phyloP scores from a whole-genome alignment of 2,113 vertebrate genomes.

The Prochilodus magdalenae region DNA sequence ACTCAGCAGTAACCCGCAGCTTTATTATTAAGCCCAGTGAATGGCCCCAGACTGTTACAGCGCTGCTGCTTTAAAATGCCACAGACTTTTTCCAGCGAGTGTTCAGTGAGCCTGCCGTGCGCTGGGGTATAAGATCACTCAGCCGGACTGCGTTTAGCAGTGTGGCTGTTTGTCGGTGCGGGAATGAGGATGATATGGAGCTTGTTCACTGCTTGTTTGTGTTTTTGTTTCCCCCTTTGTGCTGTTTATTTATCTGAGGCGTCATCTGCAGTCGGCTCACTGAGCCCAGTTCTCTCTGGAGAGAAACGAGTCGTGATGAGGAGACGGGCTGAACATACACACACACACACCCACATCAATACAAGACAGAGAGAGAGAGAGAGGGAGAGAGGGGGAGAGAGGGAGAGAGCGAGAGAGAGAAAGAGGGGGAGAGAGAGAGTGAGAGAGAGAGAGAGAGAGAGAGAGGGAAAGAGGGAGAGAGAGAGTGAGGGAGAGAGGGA shows the following conservation, averaged over 20 bases:
- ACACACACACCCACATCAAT: neutral
- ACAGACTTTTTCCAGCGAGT: conserved; percentile 3
- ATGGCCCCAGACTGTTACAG: neutral
- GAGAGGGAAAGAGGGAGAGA: neutral
- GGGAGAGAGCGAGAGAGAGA: neutral
- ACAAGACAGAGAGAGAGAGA: neutral
- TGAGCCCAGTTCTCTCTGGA: neutral
- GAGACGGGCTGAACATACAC: conserved; percentile 3
- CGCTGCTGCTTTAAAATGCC: neutral
- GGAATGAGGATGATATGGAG: conserved; percentile 24
- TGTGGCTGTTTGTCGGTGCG: neutral
- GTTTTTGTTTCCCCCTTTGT: neutral
- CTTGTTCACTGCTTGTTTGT: conserved; percentile 30
- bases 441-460: neutral
- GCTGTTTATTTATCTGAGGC: conserved; percentile 34
- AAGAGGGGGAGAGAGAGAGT: neutral
- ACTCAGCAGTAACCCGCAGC: too few relatives aligned
- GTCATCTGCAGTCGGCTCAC: conserved; percentile 25
- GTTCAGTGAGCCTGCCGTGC: neutral
- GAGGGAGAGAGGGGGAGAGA: neutral
- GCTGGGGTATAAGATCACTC: conserved; percentile 5
- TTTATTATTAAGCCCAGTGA: too few relatives aligned
- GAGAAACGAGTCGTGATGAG: conserved; percentile 1
- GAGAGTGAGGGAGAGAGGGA: too few relatives aligned
- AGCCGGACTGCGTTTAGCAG: neutral